phyloP scores from a whole-genome alignment of 2,888 invertebrate species.

The Lithophane semibrunnea region DNA sequence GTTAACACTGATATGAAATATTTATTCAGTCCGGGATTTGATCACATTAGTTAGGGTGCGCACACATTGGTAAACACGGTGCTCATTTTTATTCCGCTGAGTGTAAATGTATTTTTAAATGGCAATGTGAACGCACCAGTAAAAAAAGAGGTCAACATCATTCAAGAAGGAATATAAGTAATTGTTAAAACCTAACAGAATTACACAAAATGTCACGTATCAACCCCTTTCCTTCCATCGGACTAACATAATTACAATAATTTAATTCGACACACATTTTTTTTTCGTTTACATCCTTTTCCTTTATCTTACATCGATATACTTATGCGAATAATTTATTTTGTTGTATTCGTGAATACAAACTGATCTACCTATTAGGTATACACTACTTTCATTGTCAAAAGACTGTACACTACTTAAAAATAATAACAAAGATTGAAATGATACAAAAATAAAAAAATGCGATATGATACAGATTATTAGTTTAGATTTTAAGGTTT shows the following conservation, averaged over 20 bases:
- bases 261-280: conserved; percentile 44
- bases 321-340: conserved; percentile 37
- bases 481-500: conserved; percentile 26
- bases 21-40: conserved; percentile 51
- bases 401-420: conserved; percentile 47
- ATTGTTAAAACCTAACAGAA: conserved; percentile 10
- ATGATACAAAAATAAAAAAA: conserved; percentile 61
- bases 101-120: neutral
- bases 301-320: conserved; percentile 31
- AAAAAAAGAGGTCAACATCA: conserved; percentile 27
- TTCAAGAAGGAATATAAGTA: conserved; percentile 10
- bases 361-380: conserved; percentile 54
- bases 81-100: neutral
- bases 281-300: conserved; percentile 38
- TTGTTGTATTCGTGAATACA: conserved; percentile 45
- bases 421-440: conserved; percentile 42
- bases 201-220: conserved; percentile 1
- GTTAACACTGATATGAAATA: conserved; percentile 64
- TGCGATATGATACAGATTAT: conserved; percentile 48
- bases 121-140: conserved; percentile 32
- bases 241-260: conserved; percentile 42
- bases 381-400: conserved; percentile 44
- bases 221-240: conserved; percentile 25
- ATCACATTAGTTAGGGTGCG: conserved; percentile 32
- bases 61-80: conserved; percentile 19